A percentile compares a stretch with the other conserved stretches of the same genome.
Evolutionary conservation across 2,797 vertebrate species (phyloP).

Genomic region (Odontamblyopus lacepedii): DNA sequence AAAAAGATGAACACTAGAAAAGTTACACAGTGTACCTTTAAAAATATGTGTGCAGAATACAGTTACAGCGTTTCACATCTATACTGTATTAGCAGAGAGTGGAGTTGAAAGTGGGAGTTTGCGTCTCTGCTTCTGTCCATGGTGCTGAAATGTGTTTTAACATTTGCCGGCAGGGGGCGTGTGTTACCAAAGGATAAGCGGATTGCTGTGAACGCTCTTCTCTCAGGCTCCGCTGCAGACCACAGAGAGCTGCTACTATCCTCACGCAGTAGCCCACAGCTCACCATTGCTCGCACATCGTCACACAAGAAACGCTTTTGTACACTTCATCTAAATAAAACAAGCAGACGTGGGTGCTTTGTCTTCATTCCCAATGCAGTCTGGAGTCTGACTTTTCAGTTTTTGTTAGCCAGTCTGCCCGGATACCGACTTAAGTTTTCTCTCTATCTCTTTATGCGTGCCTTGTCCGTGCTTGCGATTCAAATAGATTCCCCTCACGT

Average conservation of each 20-base stretch:
- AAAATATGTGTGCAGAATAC: not conserved
- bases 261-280: constrained; percentile 18
- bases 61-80: not conserved
- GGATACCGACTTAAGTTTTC: constrained; percentile 32
- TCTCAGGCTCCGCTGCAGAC: constrained; percentile 34
- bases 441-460: constrained; percentile 59
- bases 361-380: not conserved
- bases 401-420: constrained; percentile 13
- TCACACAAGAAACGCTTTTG: not conserved
- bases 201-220: constrained; percentile 19
- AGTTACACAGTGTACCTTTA: too few species aligned
- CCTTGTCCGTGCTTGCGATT: constrained; percentile 75
- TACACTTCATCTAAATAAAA: constrained; percentile 6
- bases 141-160: not conserved
- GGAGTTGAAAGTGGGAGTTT: constrained; percentile 21
- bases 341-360: not conserved
- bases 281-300: constrained; percentile 5
- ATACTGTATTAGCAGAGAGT: not conserved
- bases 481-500: constrained; percentile 87
- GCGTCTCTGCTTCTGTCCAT: not conserved
- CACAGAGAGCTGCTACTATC: constrained; percentile 17
- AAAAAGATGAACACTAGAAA: too few species aligned
- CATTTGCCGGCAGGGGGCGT: constrained; percentile 68
- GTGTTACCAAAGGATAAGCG: constrained; percentile 66
- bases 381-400: not conserved